A percentile compares a stretch with the other conserved stretches of the same genome.
phyloP scores from a whole-genome alignment of 2,113 vertebrate species.

The Aegotheles bennettii region DNA sequence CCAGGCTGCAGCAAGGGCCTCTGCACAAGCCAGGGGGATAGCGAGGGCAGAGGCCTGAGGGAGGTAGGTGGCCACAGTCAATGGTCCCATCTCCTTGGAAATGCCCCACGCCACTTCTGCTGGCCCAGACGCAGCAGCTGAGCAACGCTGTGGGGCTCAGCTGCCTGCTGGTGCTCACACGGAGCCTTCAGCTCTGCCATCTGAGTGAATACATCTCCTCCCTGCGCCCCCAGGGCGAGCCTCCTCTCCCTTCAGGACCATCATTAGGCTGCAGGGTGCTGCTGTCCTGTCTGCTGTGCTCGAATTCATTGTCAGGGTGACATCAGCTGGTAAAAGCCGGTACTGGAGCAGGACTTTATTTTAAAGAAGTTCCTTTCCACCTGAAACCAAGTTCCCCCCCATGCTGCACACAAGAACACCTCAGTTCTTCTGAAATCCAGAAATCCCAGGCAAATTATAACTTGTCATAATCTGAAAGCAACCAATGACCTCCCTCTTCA shows the following conservation, averaged over 20 bases:
- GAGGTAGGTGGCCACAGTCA: rapidly evolving
- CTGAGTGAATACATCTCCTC: background rate
- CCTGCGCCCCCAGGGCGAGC: rapidly evolving
- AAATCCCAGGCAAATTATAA: background rate
- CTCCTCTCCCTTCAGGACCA: background rate
- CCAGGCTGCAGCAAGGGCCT: background rate
- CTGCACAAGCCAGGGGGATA: rapidly evolving
- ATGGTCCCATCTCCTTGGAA: background rate
- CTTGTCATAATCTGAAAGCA: background rate
- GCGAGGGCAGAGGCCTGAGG: rapidly evolving
- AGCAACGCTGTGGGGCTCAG: background rate
- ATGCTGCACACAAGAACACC: rapidly evolving
- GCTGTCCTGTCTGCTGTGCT: background rate
- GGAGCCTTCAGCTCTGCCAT: background rate
- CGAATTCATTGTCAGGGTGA: slow-evolving; percentile 47
- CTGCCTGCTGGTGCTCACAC: background rate
- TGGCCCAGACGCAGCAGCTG: rapidly evolving
- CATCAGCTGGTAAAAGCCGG: slow-evolving; percentile 51
- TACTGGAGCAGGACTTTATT: background rate
- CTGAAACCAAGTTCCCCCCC: background rate
- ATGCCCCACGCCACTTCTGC: background rate
- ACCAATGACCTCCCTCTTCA: background rate
- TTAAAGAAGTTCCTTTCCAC: background rate
- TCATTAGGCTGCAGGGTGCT: background rate
- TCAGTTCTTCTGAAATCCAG: background rate